Conservation (phyloP, 92 coral and sea anemone genomes). For the Galaxea fascicularis region DNA sequence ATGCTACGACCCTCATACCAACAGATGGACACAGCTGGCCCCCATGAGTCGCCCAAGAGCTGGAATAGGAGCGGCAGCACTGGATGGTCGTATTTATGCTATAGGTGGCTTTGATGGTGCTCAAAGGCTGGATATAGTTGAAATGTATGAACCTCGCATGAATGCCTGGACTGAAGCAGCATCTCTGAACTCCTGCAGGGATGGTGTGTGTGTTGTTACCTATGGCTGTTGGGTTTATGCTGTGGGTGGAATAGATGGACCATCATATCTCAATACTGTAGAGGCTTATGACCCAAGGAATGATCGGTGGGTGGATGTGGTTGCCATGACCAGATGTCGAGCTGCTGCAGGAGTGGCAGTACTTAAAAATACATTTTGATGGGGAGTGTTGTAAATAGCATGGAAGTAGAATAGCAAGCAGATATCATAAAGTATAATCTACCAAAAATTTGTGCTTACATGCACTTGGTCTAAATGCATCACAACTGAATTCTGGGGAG, state of each 20-base stretch:
- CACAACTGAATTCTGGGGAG: too few species aligned
- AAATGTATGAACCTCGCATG: conserved; percentile 98
- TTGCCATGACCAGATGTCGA: conserved; percentile 94
- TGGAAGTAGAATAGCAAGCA: background rate
- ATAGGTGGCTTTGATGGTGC: conserved; percentile 99
- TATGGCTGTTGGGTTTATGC: conserved; percentile 99
- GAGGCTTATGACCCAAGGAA: conserved; percentile 97
- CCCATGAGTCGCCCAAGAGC: conserved; percentile 97
- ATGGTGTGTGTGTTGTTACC: conserved; percentile 96
- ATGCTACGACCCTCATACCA: conserved; percentile 95
- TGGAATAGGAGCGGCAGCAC: conserved; percentile 97
- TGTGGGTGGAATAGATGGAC: conserved; percentile 99
- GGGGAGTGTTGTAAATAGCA: background rate
- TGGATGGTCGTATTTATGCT: conserved; percentile 94
- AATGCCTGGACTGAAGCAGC: conserved; percentile 93
- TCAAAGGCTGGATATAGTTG: conserved; percentile 90
- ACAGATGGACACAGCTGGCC: conserved; percentile 93
- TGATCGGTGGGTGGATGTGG: conserved; percentile 89
- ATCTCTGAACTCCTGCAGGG: conserved; percentile 92
- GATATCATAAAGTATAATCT: too few species aligned
- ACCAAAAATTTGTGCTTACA: too few species aligned
- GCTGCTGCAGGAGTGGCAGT: conserved; percentile 99
- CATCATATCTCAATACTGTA: conserved; percentile 96
- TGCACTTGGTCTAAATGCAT: too few species aligned
- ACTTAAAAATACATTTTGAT: conserved; percentile 7